Percentiles rank a stretch among this genome's conserved stretches.
These are phyloP conservation scores for Tolypeutes matacus DNA, from an alignment of 2,797 vertebrate species.

Conservation along the genomic window DNA sequence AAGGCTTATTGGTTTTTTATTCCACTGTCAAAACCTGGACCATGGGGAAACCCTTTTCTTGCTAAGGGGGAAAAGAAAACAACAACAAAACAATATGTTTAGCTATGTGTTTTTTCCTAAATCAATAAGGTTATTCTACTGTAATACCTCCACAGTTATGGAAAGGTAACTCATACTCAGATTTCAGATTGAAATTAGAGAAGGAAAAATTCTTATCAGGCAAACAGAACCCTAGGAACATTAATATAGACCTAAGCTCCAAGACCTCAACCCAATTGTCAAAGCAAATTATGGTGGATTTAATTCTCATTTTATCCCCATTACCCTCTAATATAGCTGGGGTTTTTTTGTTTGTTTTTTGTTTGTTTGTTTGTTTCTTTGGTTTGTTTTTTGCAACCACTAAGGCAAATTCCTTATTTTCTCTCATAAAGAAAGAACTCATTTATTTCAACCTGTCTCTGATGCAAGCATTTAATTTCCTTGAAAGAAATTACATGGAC, in stretches of 20 bases:
- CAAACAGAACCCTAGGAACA: not conserved
- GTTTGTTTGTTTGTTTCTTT: not conserved
- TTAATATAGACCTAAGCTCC: not conserved
- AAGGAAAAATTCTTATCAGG: not conserved
- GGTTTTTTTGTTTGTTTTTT: no score
- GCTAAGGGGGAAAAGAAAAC: fast-evolving
- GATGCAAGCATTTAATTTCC: conserved; percentile 5
- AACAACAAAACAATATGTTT: not conserved
- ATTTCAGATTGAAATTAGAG: not conserved
- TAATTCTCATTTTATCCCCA: not conserved
- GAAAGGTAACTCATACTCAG: not conserved
- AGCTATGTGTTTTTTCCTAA: not conserved
- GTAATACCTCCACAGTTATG: not conserved
- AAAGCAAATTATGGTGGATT: not conserved
- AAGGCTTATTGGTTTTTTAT: not conserved
- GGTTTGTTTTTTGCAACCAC: not conserved
- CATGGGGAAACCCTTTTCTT: not conserved
- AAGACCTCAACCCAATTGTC: not conserved
- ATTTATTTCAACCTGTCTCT: not conserved
- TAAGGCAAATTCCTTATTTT: not conserved
- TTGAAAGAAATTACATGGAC: conserved; percentile 45
- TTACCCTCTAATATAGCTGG: not conserved
- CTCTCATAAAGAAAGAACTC: not conserved
- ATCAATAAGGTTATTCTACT: not conserved
- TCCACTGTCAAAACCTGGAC: not conserved